Evolutionary conservation across 2,113 vertebrate species (phyloP).

Genomic region (Rhinolophus ferrumequinum): DNA sequence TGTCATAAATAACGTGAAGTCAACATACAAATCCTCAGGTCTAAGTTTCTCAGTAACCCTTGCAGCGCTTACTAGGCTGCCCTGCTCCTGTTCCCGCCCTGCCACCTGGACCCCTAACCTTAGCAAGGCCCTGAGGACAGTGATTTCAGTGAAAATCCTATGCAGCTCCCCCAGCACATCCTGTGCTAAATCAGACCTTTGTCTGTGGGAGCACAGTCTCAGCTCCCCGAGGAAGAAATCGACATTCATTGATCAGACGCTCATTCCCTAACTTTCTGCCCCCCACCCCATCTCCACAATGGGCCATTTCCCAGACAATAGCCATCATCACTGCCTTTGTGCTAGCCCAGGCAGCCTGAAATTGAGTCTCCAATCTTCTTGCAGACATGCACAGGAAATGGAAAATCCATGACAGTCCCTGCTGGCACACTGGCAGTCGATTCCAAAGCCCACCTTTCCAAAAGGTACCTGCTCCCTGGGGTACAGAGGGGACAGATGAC

Average conservation of each 20-base stretch:
- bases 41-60: neutral
- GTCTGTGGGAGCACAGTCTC: slow-evolving; percentile 43
- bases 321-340: slow-evolving; percentile 86
- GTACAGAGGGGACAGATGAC: neutral
- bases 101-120: neutral
- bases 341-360: slow-evolving; percentile 58
- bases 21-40: neutral
- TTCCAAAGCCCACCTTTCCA: neutral
- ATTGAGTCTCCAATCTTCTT: slow-evolving; percentile 79
- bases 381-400: slow-evolving; percentile 76
- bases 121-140: neutral
- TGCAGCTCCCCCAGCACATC: neutral
- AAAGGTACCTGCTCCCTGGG: neutral
- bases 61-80: neutral
- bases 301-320: slow-evolving; percentile 84
- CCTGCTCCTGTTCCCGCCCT: neutral
- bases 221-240: slow-evolving; percentile 40
- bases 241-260: slow-evolving; percentile 78
- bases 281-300: slow-evolving; percentile 60
- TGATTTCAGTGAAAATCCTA: neutral
- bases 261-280: slow-evolving; percentile 60
- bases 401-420: slow-evolving; percentile 81
- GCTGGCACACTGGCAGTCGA: neutral
- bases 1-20: neutral
- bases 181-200: slow-evolving; percentile 19